Conservation (phyloP, 2,113 vertebrate genomes). For the Pteropus alecto region DNA sequence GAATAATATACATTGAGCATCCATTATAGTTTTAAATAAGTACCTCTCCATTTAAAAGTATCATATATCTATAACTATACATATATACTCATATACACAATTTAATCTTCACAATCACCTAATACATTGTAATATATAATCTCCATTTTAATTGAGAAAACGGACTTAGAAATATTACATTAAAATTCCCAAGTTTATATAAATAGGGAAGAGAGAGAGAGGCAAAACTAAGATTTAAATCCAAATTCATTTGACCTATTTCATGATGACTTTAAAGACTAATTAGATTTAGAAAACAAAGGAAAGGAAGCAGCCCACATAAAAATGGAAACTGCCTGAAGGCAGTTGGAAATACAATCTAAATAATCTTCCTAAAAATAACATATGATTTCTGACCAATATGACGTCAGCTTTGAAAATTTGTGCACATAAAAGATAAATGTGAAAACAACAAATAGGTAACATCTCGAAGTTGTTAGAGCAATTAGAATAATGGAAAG, state of each 20-base stretch:
- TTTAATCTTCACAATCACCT: background rate
- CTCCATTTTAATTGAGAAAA: background rate
- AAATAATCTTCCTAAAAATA: slow-evolving; percentile 38
- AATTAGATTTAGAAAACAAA: slow-evolving; percentile 29
- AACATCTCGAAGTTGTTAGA: background rate
- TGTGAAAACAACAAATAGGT: background rate
- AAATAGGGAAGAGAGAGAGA: background rate
- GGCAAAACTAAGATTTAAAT: background rate
- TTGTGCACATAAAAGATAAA: background rate
- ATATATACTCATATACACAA: background rate
- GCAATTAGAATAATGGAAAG: background rate
- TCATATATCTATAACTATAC: background rate
- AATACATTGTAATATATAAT: background rate
- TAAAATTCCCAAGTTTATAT: background rate
- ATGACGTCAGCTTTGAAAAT: background rate
- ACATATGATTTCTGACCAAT: background rate
- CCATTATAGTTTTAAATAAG: background rate
- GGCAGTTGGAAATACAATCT: slow-evolving; percentile 38
- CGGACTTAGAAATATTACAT: background rate
- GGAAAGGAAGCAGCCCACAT: background rate
- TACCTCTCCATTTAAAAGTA: background rate
- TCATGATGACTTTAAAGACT: background rate
- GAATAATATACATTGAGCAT: background rate
- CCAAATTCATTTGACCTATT: slow-evolving; percentile 15
- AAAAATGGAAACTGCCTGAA: slow-evolving; percentile 56